These are phyloP conservation scores for Acanthisitta chloris DNA, from an alignment of 2,113 vertebrate species.

Conservation along the genomic window DNA sequence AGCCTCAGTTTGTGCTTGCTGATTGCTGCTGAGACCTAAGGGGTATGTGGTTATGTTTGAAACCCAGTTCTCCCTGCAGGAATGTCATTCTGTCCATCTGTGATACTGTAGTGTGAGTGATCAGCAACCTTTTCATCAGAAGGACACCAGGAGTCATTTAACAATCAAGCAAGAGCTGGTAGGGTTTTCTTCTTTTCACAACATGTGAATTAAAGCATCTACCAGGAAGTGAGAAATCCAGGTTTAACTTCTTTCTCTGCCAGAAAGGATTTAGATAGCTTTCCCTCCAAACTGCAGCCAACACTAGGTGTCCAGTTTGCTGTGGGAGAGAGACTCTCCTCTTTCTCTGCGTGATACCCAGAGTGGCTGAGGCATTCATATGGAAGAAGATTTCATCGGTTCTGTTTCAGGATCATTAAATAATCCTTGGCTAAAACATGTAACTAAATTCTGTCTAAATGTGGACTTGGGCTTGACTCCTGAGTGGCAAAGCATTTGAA, in stretches of 20 bases:
- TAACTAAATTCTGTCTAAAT: background rate
- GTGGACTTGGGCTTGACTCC: background rate
- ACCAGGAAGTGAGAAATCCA: background rate
- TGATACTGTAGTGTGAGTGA: background rate
- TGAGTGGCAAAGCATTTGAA: background rate
- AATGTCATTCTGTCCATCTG: background rate
- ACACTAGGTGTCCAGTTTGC: background rate
- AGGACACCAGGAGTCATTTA: background rate
- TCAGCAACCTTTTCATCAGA: background rate
- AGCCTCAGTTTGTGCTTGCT: background rate
- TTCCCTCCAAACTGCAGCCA: background rate
- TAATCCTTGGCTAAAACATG: background rate
- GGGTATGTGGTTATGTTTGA: rapidly evolving
- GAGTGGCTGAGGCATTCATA: rapidly evolving
- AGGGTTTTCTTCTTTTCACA: background rate
- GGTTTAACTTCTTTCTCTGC: background rate
- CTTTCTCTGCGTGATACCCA: background rate
- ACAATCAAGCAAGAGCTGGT: background rate
- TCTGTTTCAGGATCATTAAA: background rate
- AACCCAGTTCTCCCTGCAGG: background rate
- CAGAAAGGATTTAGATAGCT: background rate
- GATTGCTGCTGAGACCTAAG: background rate
- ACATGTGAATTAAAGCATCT: background rate
- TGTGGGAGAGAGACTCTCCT: background rate
- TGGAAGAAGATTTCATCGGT: background rate